Evolutionary conservation across 2,888 invertebrate genomes (phyloP).

Genomic region (Limnephilus auricula): DNA sequence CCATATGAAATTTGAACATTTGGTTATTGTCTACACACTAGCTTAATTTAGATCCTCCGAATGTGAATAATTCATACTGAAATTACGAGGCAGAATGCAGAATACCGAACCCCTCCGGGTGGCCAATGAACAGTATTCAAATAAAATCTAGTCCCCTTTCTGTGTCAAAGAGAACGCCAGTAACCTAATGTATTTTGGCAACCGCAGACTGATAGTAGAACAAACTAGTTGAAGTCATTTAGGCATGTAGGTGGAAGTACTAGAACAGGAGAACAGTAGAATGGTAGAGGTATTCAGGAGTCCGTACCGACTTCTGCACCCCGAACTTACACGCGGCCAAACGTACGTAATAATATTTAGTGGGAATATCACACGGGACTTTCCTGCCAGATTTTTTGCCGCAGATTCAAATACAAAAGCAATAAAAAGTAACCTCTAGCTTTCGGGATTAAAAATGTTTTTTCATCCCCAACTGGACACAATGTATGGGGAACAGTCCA

Average conservation of each 20-base stretch:
- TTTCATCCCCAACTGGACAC: background rate
- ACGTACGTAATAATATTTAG: background rate
- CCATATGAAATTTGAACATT: background rate
- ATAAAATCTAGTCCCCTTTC: slow-evolving; percentile 7
- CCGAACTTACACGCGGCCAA: slow-evolving; percentile 32
- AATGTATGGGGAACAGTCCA: background rate
- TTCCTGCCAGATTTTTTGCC: slow-evolving; percentile 43
- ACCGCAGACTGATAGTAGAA: slow-evolving; percentile 36
- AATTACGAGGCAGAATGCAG: background rate
- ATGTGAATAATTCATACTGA: background rate
- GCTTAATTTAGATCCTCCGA: background rate
- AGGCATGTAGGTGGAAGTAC: background rate
- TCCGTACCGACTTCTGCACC: background rate
- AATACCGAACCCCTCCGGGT: slow-evolving; percentile 6
- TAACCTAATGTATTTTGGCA: slow-evolving; percentile 53
- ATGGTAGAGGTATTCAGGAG: background rate
- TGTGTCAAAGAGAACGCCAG: background rate
- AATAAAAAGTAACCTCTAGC: slow-evolving; percentile 16
- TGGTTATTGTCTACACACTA: background rate
- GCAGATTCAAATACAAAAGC: slow-evolving; percentile 3
- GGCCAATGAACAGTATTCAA: slow-evolving; percentile 39
- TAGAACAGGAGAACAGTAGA: background rate
- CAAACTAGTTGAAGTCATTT: slow-evolving; percentile 20
- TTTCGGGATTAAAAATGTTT: background rate
- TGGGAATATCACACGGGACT: slow-evolving; percentile 11